These are phyloP conservation scores for Thecophora atra DNA, from an alignment of 2,888 invertebrate species.

Conservation along the genomic window DNA sequence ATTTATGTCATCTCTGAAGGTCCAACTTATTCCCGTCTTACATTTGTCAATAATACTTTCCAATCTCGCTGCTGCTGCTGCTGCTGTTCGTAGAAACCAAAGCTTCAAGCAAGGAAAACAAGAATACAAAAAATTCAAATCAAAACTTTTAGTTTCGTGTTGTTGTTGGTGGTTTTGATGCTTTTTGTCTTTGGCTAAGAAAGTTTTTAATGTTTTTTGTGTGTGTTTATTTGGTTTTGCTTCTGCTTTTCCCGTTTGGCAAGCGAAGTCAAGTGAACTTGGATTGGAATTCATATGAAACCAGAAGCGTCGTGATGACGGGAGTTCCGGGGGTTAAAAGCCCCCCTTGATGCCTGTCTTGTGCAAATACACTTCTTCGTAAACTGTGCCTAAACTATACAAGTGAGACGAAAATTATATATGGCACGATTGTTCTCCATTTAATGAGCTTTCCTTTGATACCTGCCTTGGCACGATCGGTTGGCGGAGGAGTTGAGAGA, in stretches of 20 bases:
- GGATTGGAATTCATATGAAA: too few species aligned
- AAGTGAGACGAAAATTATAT: too few species aligned
- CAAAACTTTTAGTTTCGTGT: constrained; percentile 42
- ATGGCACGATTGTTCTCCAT: too few species aligned
- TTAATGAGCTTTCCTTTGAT: too few species aligned
- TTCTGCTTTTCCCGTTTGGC: constrained; percentile 10
- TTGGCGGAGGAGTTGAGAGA: too few species aligned
- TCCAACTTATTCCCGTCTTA: constrained; percentile 14
- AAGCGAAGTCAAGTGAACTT: too few species aligned
- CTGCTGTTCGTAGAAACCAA: constrained; percentile 16
- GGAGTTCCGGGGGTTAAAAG: too few species aligned
- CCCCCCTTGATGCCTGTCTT: too few species aligned
- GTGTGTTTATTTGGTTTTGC: constrained; percentile 24
- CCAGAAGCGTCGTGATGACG: too few species aligned
- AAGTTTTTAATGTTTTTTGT: constrained; percentile 26
- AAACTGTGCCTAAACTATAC: too few species aligned
- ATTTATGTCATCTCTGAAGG: not conserved
- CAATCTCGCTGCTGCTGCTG: constrained; percentile 16
- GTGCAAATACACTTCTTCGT: too few species aligned
- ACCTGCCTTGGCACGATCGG: too few species aligned
- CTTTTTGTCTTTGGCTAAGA: constrained; percentile 15
- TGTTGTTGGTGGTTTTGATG: constrained; percentile 24
- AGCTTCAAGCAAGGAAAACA: constrained; percentile 6
- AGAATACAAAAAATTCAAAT: constrained; percentile 42
- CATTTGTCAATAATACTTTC: constrained; percentile 28